A percentile compares a stretch with the other conserved stretches of the same genome.
phyloP scores from a whole-genome alignment of 2,888 invertebrate genomes.

The Thelaira solivaga region DNA sequence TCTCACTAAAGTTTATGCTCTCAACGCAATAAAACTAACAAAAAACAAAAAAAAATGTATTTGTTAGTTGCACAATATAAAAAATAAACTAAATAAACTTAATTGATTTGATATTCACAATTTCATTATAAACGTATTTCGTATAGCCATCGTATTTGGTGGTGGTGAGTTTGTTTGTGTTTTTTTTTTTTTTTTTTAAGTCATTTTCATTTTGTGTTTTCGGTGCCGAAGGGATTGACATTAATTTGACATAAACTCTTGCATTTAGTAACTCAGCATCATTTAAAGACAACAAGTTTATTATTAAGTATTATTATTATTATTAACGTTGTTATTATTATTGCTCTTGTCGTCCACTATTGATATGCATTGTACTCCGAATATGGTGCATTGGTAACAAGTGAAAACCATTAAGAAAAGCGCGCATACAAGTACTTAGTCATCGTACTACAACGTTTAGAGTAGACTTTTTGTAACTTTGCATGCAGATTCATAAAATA shows the following conservation, averaged over 20 bases:
- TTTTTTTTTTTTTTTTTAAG: not conserved
- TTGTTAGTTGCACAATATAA: too few relatives aligned
- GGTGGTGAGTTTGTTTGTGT: not conserved
- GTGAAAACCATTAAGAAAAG: conserved; percentile 51
- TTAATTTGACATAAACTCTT: conserved; percentile 70
- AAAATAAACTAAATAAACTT: too few relatives aligned
- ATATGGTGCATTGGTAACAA: conserved; percentile 64
- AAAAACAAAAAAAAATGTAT: too few relatives aligned
- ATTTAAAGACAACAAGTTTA: conserved; percentile 66
- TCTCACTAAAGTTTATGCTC: too few relatives aligned
- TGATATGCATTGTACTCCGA: conserved; percentile 67
- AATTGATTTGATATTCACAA: too few relatives aligned
- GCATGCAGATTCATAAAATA: conserved; percentile 22
- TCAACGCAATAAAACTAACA: too few relatives aligned
- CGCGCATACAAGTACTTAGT: conserved; percentile 10
- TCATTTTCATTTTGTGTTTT: conserved; percentile 1
- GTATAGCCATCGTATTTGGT: too few relatives aligned
- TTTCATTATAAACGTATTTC: not conserved
- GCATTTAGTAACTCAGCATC: conserved; percentile 56
- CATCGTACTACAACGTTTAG: conserved; percentile 12
- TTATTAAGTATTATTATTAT: conserved; percentile 50
- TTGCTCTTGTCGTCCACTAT: conserved; percentile 46
- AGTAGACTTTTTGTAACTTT: not conserved
- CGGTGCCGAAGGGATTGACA: conserved; percentile 66
- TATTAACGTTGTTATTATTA: conserved; percentile 32